Conservation (phyloP, 2,113 vertebrate genomes). For the Silurus glanis region DNA sequence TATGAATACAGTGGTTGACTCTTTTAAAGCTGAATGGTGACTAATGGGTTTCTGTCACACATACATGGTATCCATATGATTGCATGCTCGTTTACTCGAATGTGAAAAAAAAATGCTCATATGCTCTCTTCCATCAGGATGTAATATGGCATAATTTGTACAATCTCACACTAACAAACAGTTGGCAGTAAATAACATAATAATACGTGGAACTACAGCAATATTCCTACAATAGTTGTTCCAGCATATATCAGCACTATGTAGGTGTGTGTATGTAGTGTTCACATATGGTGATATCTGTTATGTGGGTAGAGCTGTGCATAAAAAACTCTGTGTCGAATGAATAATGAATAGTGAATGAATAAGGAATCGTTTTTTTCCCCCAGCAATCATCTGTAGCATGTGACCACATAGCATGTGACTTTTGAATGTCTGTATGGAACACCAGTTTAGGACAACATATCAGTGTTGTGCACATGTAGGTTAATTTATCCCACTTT, state of each 20-base stretch:
- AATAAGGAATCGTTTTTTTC: neutral
- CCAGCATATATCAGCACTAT: neutral
- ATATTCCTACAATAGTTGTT: neutral
- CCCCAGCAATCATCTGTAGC: neutral
- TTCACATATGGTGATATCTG: neutral
- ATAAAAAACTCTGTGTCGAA: slow-evolving; percentile 8
- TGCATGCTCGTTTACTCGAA: no score
- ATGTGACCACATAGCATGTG: neutral
- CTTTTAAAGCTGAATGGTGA: slow-evolving; percentile 6
- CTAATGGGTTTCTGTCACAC: neutral
- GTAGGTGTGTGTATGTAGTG: no score
- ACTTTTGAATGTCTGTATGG: neutral
- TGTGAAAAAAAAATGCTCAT: no score
- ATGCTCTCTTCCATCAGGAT: no score
- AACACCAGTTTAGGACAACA: neutral
- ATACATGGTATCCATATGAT: neutral
- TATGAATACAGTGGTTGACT: slow-evolving; percentile 30
- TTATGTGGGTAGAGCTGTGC: neutral
- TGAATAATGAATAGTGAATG: slow-evolving; percentile 6
- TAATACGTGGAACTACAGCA: no score
- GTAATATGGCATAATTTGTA: no score
- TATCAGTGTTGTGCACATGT: neutral
- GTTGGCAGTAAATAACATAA: no score
- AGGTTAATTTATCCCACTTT: neutral
- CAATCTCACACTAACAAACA: no score